A percentile compares a stretch with the other conserved stretches of the same genome.
Conservation (phyloP, 2,888 invertebrate genomes). For the Eupithecia inturbata region DNA sequence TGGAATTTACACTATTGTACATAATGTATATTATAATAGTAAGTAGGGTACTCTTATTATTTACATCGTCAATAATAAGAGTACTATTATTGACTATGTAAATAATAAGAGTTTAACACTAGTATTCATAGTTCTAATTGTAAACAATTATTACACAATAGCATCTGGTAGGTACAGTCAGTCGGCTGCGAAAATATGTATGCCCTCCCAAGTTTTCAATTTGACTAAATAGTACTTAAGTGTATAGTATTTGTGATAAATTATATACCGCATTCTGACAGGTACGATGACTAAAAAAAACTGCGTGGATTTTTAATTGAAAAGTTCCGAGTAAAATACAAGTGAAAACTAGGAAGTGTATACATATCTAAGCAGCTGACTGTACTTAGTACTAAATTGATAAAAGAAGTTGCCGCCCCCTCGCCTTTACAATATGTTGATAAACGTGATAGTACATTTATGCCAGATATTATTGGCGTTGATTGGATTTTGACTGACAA, state of each 20-base stretch:
- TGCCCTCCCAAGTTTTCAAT: too few relatives aligned
- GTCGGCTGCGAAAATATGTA: too few relatives aligned
- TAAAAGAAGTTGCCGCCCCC: background rate
- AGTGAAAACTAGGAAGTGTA: too few relatives aligned
- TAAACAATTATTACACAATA: background rate
- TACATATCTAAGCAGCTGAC: too few relatives aligned
- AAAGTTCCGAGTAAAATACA: too few relatives aligned
- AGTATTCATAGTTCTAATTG: background rate
- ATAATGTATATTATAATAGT: too few relatives aligned
- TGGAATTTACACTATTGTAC: background rate
- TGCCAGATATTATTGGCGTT: background rate
- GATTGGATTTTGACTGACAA: background rate
- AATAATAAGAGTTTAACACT: background rate
- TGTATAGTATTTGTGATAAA: too few relatives aligned
- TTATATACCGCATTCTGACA: too few relatives aligned
- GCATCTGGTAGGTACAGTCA: background rate
- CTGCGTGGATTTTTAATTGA: too few relatives aligned
- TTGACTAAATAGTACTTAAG: too few relatives aligned
- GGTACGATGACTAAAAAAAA: too few relatives aligned
- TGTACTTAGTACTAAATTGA: background rate
- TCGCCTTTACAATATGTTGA: background rate
- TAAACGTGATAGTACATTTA: too few relatives aligned
- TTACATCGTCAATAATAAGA: background rate
- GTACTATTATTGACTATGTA: background rate
- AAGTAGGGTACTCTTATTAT: background rate